A percentile compares a stretch with the other conserved stretches of the same genome.
phyloP scores from a whole-genome alignment of 1,140 invertebrate genomes.

The Zelostemma sp. region DNA sequence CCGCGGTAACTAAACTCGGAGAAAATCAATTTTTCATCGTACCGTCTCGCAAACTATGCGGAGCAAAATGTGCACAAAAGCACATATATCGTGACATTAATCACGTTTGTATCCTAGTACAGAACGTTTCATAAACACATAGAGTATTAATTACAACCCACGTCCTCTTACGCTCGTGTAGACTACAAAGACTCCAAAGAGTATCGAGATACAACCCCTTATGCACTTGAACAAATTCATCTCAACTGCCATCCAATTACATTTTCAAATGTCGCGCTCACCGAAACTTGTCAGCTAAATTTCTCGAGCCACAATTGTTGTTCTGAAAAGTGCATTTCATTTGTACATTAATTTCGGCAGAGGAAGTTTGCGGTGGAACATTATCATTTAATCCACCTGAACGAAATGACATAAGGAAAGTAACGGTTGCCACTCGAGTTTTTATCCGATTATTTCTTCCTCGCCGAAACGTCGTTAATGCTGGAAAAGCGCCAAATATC shows the following conservation, averaged over 20 bases:
- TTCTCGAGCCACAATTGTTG: not conserved
- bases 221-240: conserved; percentile 22
- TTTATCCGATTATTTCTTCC: conserved; percentile 44
- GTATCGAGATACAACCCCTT: conserved; percentile 27
- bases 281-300: not conserved
- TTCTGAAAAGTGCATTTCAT: too few species aligned
- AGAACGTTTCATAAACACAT: conserved; percentile 45
- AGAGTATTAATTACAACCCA: conserved; percentile 45
- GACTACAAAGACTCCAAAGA: conserved; percentile 25
- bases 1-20: conserved; percentile 30
- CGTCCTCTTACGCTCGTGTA: conserved; percentile 31
- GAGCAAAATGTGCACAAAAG: conserved; percentile 39
- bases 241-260: conserved; percentile 19
- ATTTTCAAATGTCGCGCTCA: not conserved
- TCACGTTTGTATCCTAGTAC: conserved; percentile 42
- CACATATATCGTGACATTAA: conserved; percentile 47
- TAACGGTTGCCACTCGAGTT: conserved; percentile 29
- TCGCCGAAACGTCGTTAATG: conserved; percentile 16
- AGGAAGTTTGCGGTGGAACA: not conserved
- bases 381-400: not conserved
- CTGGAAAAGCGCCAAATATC: conserved; percentile 40
- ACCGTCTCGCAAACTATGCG: conserved; percentile 34
- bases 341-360: too few species aligned
- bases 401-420: conserved; percentile 10
- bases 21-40: conserved; percentile 36